Evolutionary conservation across 2,113 vertebrate genomes (phyloP).

Genomic region (Leuciscus idus): DNA sequence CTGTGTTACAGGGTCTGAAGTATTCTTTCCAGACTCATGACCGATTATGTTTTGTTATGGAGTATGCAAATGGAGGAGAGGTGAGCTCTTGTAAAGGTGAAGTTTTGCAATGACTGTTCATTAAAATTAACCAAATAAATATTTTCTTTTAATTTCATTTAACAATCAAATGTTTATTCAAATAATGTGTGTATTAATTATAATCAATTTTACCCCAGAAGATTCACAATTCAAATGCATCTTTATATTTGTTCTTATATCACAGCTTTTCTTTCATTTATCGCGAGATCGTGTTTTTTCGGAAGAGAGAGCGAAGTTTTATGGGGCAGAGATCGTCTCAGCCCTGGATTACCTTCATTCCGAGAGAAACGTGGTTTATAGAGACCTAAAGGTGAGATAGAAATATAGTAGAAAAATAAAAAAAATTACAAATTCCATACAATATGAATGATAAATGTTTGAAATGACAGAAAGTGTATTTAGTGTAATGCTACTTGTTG

Average conservation of each 20-base stretch:
- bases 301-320: constrained; percentile 93
- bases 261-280: constrained; percentile 93
- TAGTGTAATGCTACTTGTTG: background rate
- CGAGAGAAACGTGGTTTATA: constrained; percentile 95
- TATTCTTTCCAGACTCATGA: constrained; percentile 98
- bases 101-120: background rate
- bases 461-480: background rate
- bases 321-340: constrained; percentile 95
- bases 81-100: constrained; percentile 68
- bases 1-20: constrained; percentile 85
- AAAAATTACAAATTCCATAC: background rate
- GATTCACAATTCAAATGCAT: background rate
- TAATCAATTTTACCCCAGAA: constrained; percentile 28
- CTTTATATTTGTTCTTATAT: constrained; percentile 7
- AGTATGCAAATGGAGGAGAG: constrained; percentile 97
- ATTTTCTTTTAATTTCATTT: background rate
- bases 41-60: constrained; percentile 98
- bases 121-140: background rate
- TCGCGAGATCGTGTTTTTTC: constrained; percentile 95
- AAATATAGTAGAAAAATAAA: background rate
- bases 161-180: background rate
- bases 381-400: constrained; percentile 88
- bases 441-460: background rate
- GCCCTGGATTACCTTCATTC: constrained; percentile 71
- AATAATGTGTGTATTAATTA: background rate